Evolutionary conservation across 2,888 invertebrate genomes (phyloP), one percentile per base, ranked within the genome.

Genomic region (Calameuta idolon): DNA sequence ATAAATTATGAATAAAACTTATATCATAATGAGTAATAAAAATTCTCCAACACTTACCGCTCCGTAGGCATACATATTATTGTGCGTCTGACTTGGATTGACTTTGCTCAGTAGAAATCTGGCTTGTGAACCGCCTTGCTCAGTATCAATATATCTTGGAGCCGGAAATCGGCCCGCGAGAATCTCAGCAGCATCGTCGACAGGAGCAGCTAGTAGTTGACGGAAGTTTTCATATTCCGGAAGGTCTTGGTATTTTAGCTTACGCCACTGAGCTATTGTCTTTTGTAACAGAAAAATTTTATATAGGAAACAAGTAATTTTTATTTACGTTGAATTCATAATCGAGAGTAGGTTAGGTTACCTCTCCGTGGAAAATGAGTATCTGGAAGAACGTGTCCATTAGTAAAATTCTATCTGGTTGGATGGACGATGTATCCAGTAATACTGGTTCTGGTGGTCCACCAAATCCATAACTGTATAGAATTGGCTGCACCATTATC

Each of bases 361-460:
- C 97, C 95, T 99, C 99, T 91, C 99, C 99, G 89, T 99, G 99
- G 92, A 99, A 99, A 89, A 99, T 99, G 78, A 99, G 95, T 89
- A 99, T 98, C 93, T 99, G 99, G 95, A 99, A 99, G 94, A 99
- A 99, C 0, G 99, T 99, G 92, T 99, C 99, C 99, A 99, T 99
- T 77, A 99, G 94, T 73, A 99, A 94, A 88, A 99, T 99, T 80
- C 98, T 94, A 92, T 99, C 99, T 0, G 98, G 96, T 91, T 98
- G 98, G 89, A 99, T 99, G 81, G 98, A 98, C 76, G 98, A 98
- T 4, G 99, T 98, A 92, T 99, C 99, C 69, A 99, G 93, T 34
- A 99, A 93, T 9, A 99, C 99, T 0, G 99, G 99, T 93, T 99
- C 98, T 0, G 98, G 98, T 0, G 98, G 98, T 0, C 99, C 99